Conservation (phyloP, 2,888 invertebrate species). For the Fissipunctia ypsillon region DNA sequence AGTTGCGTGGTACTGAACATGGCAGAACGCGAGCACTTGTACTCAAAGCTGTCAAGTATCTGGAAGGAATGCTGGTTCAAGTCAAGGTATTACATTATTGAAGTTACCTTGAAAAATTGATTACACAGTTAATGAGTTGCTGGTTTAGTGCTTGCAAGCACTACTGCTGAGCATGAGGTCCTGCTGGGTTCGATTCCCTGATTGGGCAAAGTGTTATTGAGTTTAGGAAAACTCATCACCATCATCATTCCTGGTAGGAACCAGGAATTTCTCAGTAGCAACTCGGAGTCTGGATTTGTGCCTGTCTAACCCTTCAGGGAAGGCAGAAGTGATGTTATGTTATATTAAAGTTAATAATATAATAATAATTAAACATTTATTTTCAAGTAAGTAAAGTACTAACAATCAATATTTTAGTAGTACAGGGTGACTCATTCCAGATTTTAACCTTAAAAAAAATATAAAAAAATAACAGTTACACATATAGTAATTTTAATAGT, state of each 20-base stretch:
- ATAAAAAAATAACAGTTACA: no score
- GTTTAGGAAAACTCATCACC: no score
- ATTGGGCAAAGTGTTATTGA: background rate
- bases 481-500: no score
- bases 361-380: no score
- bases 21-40: slow-evolving; percentile 94
- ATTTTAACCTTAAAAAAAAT: no score
- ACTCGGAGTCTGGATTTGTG: no score
- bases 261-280: no score
- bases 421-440: no score
- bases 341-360: background rate
- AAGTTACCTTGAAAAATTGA: background rate
- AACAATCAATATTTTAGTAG: no score
- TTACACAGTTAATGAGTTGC: background rate
- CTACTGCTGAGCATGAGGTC: background rate
- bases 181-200: background rate
- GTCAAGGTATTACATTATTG: slow-evolving; percentile 88
- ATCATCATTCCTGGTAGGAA: no score
- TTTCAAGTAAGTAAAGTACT: no score
- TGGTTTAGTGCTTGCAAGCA: background rate
- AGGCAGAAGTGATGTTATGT: background rate
- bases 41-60: slow-evolving; percentile 95
- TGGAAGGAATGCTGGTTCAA: slow-evolving; percentile 96
- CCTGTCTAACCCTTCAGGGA: background rate
- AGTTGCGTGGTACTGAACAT: slow-evolving; percentile 95